These are phyloP conservation scores for Heteromyza rotundicornis DNA, from an alignment of 2,888 invertebrate species.

Conservation along the genomic window DNA sequence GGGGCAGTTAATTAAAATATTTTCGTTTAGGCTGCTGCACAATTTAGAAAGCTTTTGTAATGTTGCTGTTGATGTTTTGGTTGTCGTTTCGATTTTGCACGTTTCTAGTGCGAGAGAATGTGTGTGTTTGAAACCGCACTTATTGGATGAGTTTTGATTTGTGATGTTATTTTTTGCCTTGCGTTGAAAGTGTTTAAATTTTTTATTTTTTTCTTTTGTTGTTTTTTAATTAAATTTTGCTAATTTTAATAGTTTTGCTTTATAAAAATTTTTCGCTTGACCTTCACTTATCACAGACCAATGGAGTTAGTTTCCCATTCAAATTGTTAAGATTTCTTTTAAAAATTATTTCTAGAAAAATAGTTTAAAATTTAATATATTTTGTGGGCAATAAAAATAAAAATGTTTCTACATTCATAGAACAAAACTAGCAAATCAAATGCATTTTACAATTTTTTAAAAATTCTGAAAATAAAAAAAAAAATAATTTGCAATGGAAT, in stretches of 20 bases:
- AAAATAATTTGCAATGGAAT: too few species aligned
- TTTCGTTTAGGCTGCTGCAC: background rate
- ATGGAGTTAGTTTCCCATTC: slow-evolving; percentile 35
- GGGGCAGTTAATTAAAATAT: slow-evolving; percentile 34
- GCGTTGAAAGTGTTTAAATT: slow-evolving; percentile 16
- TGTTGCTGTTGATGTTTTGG: background rate
- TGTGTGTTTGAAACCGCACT: slow-evolving; percentile 44
- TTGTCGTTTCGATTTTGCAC: slow-evolving; percentile 7
- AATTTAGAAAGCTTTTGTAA: background rate
- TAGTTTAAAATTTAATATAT: too few species aligned
- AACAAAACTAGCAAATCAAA: too few species aligned
- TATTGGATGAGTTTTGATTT: slow-evolving; percentile 26
- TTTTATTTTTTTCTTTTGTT: slow-evolving; percentile 36
- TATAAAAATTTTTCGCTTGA: slow-evolving; percentile 42
- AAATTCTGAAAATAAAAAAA: too few species aligned
- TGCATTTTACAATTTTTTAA: too few species aligned
- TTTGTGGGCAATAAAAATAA: too few species aligned
- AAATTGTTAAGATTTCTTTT: slow-evolving; percentile 15
- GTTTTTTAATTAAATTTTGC: slow-evolving; percentile 42
- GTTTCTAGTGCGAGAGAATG: slow-evolving; percentile 10
- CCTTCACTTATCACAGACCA: slow-evolving; percentile 61
- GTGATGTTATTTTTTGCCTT: slow-evolving; percentile 17
- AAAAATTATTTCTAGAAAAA: background rate
- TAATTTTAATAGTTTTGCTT: slow-evolving; percentile 39
- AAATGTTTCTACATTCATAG: too few species aligned